Evolutionary conservation across 1,140 invertebrate species (phyloP), one percentile per base, ranked within the genome.

Genomic region (Kradibia gibbosae): DNA sequence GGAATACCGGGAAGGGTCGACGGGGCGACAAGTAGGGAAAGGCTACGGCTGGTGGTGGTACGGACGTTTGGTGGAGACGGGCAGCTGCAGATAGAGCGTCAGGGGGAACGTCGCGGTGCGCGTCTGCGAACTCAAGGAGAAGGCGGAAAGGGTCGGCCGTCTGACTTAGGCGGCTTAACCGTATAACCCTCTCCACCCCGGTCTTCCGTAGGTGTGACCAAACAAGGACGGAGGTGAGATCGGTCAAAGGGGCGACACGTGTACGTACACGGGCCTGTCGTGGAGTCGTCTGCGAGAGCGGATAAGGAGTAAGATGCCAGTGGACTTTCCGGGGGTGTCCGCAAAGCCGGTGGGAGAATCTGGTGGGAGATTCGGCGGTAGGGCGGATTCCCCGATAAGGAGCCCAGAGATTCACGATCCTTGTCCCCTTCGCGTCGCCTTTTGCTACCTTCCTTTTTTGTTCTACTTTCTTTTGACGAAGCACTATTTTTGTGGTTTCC

Each of bases 161-260:
- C 34, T 20, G 62, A 22, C 50, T 45, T 53, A 53, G 13, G 10
- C 50, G 50, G 22, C 5, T 17, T 17, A 3, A 20, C 5, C 50
- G 50, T 20, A 7, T 48, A 48, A 17, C 45, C 45, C 45, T 17
- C 45, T 11, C 7, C 57, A 28, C 34, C 34, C 62, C 13, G 62
- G 34, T 3, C 8, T 13, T 0, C 4, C 36, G 34, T 78, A 31
- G 78, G 70, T 78, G 77, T 55, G 77, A 78, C 65, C 60, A 20
- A n/a, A 50, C 53, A 28, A 50, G 67, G 77, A 72, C 36, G 77
- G 28, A 7, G 22, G 3, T 0, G 77, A 55, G 67, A 78, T 39
- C 76, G 76, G 62, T 25, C 45, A 67, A 62, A 80, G 71, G 80
- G 80, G 80, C 65, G 62, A 71, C 65, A 8, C 34, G 45, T 71